Conservation (phyloP, 1,140 invertebrate species). For the Dinothrombium tinctorium region DNA sequence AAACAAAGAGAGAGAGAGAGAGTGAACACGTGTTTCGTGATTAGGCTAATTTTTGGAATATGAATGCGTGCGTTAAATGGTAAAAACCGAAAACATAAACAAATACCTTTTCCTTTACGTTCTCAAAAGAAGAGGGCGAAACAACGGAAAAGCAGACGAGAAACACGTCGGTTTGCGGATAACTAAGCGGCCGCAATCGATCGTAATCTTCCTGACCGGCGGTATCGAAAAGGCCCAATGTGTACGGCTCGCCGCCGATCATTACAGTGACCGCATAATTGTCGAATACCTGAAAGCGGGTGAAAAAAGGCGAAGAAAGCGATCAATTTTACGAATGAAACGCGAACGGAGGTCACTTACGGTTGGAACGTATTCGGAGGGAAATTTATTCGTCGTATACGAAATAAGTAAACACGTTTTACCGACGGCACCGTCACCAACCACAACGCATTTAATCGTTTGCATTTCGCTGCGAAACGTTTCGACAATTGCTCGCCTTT, state of each 20-base stretch:
- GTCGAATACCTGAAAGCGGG: conserved; percentile 53
- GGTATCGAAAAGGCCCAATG: conserved; percentile 88
- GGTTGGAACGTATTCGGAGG: conserved; percentile 94
- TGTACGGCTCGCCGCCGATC: conserved; percentile 97
- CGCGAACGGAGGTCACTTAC: conserved; percentile 24
- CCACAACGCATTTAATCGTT: conserved; percentile 97
- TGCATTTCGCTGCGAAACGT: too few relatives aligned
- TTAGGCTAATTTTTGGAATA: background rate
- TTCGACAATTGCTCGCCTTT: too few relatives aligned
- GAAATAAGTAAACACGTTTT: conserved; percentile 83
- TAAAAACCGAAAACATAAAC: background rate
- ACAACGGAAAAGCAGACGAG: conserved; percentile 97
- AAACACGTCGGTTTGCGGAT: conserved; percentile 97
- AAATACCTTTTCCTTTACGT: conserved; percentile 92
- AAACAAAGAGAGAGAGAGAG: conserved; percentile 7
- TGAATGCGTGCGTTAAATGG: background rate
- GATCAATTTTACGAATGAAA: background rate
- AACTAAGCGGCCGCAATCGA: conserved; percentile 78
- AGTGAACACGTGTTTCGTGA: background rate
- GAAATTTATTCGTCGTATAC: conserved; percentile 92
- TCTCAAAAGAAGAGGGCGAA: conserved; percentile 95
- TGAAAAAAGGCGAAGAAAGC: background rate
- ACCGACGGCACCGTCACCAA: conserved; percentile 80
- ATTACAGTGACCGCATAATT: conserved; percentile 98
- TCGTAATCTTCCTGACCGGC: conserved; percentile 47